Base-by-base conservation (phyloP, 2,113 vertebrate species). In the Melanocharis versteri region DNA sequence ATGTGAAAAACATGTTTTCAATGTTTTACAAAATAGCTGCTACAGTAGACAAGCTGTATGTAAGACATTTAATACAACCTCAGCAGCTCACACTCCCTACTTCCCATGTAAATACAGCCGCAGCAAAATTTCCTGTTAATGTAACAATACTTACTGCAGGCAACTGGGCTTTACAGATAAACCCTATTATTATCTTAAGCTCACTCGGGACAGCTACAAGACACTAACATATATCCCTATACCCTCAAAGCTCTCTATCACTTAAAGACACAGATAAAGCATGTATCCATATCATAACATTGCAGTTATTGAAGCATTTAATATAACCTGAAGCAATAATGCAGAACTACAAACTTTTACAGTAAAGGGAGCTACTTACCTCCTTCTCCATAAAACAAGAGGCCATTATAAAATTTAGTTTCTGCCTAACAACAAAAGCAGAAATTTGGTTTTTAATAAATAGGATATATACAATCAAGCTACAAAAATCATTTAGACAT, bases 381-480 rank as follows among this genome's bases (percentile, higher is more conserved):
- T 98, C 99, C 99, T 98, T 99, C 99, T 96, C 99, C 99, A 92
- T 99, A 99, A 97, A 99, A 99, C 97, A 99, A 97, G 60, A 99
- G 98, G 69, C 99, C 99, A 97, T 99, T 99, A 97, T 99, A 99
- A 98, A 99, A 99, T 94, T 99, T 99, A 60, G 98, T 99, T 98
- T 99, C 99, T 87, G 99, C 99, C 99, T 99, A 91, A 73, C 82
- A 93, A 97, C 73, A 96, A 97, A 96, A 92, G 64, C 61, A 97
- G 68, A 96, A 80, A 96, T 80, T 85, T 86, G 20, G 11, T 87
- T 94, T 96, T 94, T 91, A 93, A 91, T 95, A 89, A 90, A 91
- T 24, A 51, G 35, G 16, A 65, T 44, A 86, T 20, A 89, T 8
- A 51, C 30, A 71, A 83, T 68, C 51, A 90, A 22, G 23, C 31